These are phyloP conservation scores for Pygoscelis adeliae DNA, from an alignment of 2,113 vertebrate species.

Conservation along the genomic window DNA sequence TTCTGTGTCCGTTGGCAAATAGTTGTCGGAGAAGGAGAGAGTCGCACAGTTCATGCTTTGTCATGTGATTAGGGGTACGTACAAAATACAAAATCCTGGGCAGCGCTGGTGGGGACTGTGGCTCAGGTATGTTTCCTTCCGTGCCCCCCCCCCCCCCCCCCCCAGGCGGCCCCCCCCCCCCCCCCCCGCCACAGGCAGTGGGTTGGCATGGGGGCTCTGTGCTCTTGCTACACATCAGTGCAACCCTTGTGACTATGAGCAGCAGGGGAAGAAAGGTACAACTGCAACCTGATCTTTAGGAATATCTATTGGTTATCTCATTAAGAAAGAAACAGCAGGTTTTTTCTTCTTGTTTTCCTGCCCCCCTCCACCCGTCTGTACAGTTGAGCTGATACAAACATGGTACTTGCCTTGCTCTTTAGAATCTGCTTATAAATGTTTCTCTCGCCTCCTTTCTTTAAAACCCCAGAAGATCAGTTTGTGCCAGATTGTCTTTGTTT, in stretches of 20 bases:
- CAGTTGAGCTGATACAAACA: background rate
- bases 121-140: background rate
- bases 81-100: background rate
- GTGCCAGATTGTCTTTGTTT: background rate
- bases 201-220: fast-evolving
- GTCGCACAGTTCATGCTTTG: background rate
- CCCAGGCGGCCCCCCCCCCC: background rate
- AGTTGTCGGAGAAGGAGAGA: background rate
- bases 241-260: background rate
- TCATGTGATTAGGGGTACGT: fast-evolving
- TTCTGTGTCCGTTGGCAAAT: background rate
- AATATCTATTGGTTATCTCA: background rate
- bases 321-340: background rate
- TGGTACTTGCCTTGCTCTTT: background rate
- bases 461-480: background rate
- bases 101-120: background rate
- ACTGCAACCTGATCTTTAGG: background rate
- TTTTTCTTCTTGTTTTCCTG: too few species aligned
- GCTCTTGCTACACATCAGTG: background rate
- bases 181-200: fast-evolving
- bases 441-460: background rate
- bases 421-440: background rate
- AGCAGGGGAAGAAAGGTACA: background rate
- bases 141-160: too few species aligned
- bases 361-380: too few species aligned